Conservation (phyloP, 2,113 vertebrate genomes). For the Sinocyclocheilus anshuiensis region DNA sequence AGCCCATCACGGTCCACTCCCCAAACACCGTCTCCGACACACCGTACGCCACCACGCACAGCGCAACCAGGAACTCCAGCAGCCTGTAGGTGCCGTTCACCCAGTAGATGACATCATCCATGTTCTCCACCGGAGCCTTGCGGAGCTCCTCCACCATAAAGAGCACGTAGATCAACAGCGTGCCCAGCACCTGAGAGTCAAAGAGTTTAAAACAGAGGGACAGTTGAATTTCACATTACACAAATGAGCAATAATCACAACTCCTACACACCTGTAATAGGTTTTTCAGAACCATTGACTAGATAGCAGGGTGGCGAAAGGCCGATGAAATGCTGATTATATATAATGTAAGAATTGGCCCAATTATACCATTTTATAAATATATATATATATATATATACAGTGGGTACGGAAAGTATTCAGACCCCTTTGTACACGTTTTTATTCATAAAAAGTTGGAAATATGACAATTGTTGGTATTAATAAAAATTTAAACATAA, state of each 20-base stretch:
- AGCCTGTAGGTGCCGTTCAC: conserved; percentile 95
- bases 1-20: conserved; percentile 98
- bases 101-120: conserved; percentile 98
- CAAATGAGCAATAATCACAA: neutral
- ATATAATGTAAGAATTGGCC: too few species aligned
- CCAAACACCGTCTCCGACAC: conserved; percentile 96
- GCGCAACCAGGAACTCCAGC: conserved; percentile 92
- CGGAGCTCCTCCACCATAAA: conserved; percentile 99
- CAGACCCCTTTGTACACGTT: too few species aligned
- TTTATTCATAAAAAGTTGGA: neutral
- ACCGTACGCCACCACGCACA: conserved; percentile 94
- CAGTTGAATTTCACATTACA: neutral
- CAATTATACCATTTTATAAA: neutral
- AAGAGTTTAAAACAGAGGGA: neutral
- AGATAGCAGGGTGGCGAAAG: neutral
- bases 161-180: conserved; percentile 93
- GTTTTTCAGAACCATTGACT: neutral
- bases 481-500: neutral
- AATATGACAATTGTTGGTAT: neutral
- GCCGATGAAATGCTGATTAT: too few species aligned
- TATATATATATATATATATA: too few species aligned
- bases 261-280: neutral
- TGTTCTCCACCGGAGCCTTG: conserved; percentile 96
- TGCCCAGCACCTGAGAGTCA: conserved; percentile 87
- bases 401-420: too few species aligned